These are phyloP conservation scores for Bombus breviceps DNA, from an alignment of 1,140 invertebrate genomes.

Conservation along the genomic window DNA sequence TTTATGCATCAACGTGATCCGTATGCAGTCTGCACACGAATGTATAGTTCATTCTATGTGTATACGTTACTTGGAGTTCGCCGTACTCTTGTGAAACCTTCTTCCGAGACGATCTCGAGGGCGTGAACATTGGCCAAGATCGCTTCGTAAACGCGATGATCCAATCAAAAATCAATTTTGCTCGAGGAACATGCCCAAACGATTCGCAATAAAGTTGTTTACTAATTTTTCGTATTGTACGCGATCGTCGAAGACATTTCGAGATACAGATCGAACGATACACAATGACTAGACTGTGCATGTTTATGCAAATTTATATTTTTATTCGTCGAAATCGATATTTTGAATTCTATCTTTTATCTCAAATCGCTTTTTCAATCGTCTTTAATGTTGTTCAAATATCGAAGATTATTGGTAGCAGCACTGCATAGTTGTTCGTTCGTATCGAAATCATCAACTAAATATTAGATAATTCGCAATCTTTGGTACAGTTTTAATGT, in stretches of 20 bases:
- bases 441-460: too few species aligned
- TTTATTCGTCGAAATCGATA: too few species aligned
- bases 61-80: neutral
- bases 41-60: neutral
- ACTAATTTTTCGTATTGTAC: neutral
- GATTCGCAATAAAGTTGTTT: neutral
- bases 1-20: conserved; percentile 24
- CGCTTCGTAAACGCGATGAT: neutral
- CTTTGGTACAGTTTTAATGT: too few species aligned
- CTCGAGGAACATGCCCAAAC: neutral
- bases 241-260: too few species aligned
- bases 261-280: neutral
- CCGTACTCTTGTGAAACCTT: neutral
- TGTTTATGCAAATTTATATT: too few species aligned
- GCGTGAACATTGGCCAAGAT: conserved; percentile 7
- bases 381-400: too few species aligned
- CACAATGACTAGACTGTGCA: too few species aligned
- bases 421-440: too few species aligned
- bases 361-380: too few species aligned
- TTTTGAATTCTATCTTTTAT: too few species aligned
- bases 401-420: too few species aligned
- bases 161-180: conserved; percentile 23
- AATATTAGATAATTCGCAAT: too few species aligned
- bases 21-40: neutral
- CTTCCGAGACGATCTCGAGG: neutral